Evolutionary conservation across 2,113 vertebrate genomes (phyloP), one percentile per base, ranked within the genome.

Genomic region (Boleophthalmus pectinirostris): DNA sequence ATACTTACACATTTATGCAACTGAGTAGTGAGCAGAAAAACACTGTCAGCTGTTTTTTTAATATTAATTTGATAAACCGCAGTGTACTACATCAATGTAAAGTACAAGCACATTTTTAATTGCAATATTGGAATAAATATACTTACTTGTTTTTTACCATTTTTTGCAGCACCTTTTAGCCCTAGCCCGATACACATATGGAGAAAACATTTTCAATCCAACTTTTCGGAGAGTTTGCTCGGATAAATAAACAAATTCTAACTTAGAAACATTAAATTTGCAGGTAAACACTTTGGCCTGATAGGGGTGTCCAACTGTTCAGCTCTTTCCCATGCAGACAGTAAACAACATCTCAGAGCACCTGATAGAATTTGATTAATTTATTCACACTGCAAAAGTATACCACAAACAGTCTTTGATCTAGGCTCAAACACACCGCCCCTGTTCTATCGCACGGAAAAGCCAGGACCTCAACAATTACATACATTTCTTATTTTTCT

Each of bases 391-490:
- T 16, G 58, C 1, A 66, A 49, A 60, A 73, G 18, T 53, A 57
- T 35, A 72, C 16, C 72, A 75, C 69, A 82, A 73, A 82, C 78
- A 75, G 0, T 46, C 77, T 90, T 90, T 92, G 89, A 89, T 88
- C 81, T 87, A n/a, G 12, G 46, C 66, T 73, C 72, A 77, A 87
- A 85, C 80, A 74, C 67, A 66, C 67, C 64, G 49, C 65, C 73
- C 75, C 70, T 78, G 71, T 77, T 86, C 74, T 82, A 23, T 61
- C 81, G 82, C 65, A 74, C 72, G 72, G 78, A 80, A 73, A 85
- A 83, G 70, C 65, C 35, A 51, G 76, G 75, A 35, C 56, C 49
- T 47, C 66, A 65, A 81, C 70, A 77, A 85, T 87, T 89, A 75
- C 85, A 87, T 81, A 70, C n/a, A 56, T 77, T 64, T 63, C 56